Base-by-base conservation (phyloP, 2,888 invertebrate genomes). In the Conchocele bisecta region DNA sequence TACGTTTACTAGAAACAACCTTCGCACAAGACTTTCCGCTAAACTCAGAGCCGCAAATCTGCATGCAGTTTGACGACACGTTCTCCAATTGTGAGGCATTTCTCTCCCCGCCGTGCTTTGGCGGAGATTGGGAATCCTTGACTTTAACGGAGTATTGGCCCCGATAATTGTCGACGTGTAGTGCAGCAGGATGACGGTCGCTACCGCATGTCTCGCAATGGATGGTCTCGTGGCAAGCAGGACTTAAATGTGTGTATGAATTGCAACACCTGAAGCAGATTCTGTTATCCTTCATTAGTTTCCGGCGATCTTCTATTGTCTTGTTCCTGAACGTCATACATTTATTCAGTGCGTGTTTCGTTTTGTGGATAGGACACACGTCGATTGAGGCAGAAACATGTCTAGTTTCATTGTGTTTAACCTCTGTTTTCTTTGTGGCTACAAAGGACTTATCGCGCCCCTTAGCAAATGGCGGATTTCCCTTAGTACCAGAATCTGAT, bases 201-300 rank as follows among this genome's bases (percentile, higher is more conserved):
- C 65, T 79, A 4, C 48, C 31, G 51, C 79, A 75, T n/a, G 60
- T 57, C 20, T 44, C 31, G 46, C 79, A 76, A 22, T 60, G 48
- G 11, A 74, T 31, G 1, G 31, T 37, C 13, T 26, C 57, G 11
- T 46, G 41, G 51, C 73, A 79, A n/a, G 41, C 31, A 13, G 37
- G 42, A 0, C 48, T 44, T 15, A 37, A 9, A 51, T 78, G 78
- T 17, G 69, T 35, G 1, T 17, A 42, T 17, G 69, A 46, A n/a
- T 29, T 44, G 31, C 51, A 68, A 61, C 78, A 75, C 6, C 51
- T 37, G 13, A 69, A 75, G 35, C 76, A 76, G 1, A 76, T n/a
- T 2, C 63, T 13, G 31, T 64, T 11, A 11, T 59, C 39, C 50
- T 64, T 59, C 5, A 77, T 15, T 17, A 77, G 24, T 22, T 66